Percentiles rank a stretch among this genome's conserved stretches.
Evolutionary conservation across 2,888 invertebrate species (phyloP).

Genomic region (Macroteleia sp.): DNA sequence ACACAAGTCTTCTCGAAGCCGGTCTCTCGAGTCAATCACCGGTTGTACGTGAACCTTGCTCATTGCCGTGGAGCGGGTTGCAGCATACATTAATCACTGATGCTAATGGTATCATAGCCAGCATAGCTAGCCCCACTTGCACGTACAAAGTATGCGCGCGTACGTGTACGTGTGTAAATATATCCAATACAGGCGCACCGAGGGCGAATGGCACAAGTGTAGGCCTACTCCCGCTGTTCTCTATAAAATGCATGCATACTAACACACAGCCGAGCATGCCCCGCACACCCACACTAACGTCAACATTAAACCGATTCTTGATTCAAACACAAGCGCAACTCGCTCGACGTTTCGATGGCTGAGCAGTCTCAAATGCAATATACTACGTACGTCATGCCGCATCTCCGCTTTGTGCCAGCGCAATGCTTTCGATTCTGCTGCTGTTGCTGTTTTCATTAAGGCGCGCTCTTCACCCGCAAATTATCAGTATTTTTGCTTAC

Average conservation of each 20-base stretch:
- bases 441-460: slow-evolving; percentile 50
- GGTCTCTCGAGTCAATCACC: slow-evolving; percentile 77
- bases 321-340: slow-evolving; percentile 61
- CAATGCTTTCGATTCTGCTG: slow-evolving; percentile 38
- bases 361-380: slow-evolving; percentile 64
- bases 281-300: slow-evolving; percentile 30
- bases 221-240: slow-evolving; percentile 49
- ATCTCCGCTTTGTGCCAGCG: slow-evolving; percentile 52
- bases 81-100: slow-evolving; percentile 83
- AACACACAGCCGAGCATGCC: slow-evolving; percentile 42
- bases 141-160: slow-evolving; percentile 50
- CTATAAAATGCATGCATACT: slow-evolving; percentile 60
- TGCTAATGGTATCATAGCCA: slow-evolving; percentile 82
- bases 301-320: slow-evolving; percentile 67
- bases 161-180: slow-evolving; percentile 41
- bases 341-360: slow-evolving; percentile 68
- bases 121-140: slow-evolving; percentile 71
- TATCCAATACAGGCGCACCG: slow-evolving; percentile 27
- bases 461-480: slow-evolving; percentile 31
- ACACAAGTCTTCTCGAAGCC: slow-evolving; percentile 64
- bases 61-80: slow-evolving; percentile 75
- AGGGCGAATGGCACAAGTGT: slow-evolving; percentile 38
- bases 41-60: slow-evolving; percentile 73
- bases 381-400: slow-evolving; percentile 56
- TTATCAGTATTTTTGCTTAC: slow-evolving; percentile 51